Base-by-base conservation (phyloP, 1,140 invertebrate species). In the Drosophila seguyi region DNA sequence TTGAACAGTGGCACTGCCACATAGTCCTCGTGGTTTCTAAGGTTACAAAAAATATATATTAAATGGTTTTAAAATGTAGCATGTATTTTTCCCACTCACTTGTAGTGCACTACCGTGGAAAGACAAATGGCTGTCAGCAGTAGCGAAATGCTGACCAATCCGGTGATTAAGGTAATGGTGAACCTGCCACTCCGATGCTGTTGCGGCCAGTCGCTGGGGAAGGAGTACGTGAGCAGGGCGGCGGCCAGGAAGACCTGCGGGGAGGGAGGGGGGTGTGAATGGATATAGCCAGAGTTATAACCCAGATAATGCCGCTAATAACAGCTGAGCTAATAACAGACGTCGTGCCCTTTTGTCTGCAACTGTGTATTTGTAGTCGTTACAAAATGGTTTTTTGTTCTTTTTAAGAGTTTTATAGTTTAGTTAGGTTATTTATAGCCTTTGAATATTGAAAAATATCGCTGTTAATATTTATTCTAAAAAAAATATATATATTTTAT, bases 1-100 rank as follows among this genome's bases (percentile, higher is more conserved):
- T 94, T 94, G 2, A 95, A 94, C 3, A 95, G 78, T 6, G 95
- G 95, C 18, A 95, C 93, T 1, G 95, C 94, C 6, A 94, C 94
- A 62, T 94, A 93, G 4, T 92, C 88, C 13, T 84, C 68, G 4
- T 75, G 67, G 3, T 62, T 0, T 76, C 91, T 92, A 7, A 1
- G 11, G 14, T 16, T 42, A 7, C 16, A 16, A 16, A 8, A 14
- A 22, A 20, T 5, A 13, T 13, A 31, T 50, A 18, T 14, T 31
- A 4, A 48, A 25, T 29, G 1, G 11, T 18, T 25, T 31, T 34
- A n/a, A 25, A 25, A 25, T 52, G 7, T 16, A 20, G 8, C 4
- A 13, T 13, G 34, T n/a, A 14, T 11, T 1, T 5, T 20, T 60
- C 44, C 10, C 6, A 25, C 76, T 77, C 53, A 93, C 92, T 85